These are phyloP conservation scores for Cydia splendana DNA, from an alignment of 1,140 invertebrate genomes.

Conservation along the genomic window DNA sequence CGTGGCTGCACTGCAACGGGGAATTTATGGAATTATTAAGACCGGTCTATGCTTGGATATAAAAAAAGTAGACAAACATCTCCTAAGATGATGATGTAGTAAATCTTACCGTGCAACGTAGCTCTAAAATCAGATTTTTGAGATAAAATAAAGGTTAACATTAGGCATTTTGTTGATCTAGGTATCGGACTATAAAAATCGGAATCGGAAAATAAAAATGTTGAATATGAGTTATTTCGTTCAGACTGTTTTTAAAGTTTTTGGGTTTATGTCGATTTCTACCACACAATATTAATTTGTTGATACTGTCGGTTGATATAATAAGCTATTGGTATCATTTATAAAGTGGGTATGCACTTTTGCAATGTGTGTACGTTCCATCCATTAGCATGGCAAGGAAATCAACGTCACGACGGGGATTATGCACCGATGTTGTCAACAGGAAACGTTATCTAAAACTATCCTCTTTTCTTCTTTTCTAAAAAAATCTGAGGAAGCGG, in stretches of 20 bases:
- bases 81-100: too few species aligned
- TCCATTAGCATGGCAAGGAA: constrained; percentile 2
- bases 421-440: not conserved
- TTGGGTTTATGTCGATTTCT: too few species aligned
- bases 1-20: constrained; percentile 11
- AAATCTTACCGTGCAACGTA: too few species aligned
- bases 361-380: not conserved
- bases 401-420: not conserved
- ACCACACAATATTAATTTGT: too few species aligned
- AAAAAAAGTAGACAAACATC: not conserved
- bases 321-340: too few species aligned
- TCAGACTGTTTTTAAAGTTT: too few species aligned
- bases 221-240: too few species aligned
- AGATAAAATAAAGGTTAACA: not conserved
- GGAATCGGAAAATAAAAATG: not conserved
- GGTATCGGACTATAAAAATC: not conserved
- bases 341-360: not conserved
- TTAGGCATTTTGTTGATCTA: not conserved
- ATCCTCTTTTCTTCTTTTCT: not conserved
- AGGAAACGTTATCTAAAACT: not conserved
- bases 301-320: too few species aligned
- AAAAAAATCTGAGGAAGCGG: constrained; percentile 46
- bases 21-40: constrained; percentile 29
- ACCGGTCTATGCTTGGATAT: not conserved
- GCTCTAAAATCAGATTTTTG: not conserved